Percentiles rank a stretch among this genome's conserved stretches.
Evolutionary conservation across 2,113 vertebrate species (phyloP).

Genomic region (Numenius arquata): DNA sequence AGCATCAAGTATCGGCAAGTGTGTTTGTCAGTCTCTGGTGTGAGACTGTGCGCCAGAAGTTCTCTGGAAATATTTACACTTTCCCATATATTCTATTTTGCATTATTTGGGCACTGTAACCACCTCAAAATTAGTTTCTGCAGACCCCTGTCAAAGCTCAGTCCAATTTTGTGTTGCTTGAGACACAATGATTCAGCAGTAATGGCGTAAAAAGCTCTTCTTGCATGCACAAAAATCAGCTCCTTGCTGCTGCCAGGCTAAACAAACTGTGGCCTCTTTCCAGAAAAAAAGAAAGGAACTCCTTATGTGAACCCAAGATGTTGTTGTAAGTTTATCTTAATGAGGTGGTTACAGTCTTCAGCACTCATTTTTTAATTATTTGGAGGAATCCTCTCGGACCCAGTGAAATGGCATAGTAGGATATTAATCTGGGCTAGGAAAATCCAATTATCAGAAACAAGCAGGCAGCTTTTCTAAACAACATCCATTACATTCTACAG

Average conservation of each 20-base stretch:
- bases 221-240: not conserved
- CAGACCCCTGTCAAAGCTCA: not conserved
- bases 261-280: slow-evolving; percentile 51
- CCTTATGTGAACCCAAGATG: slow-evolving; percentile 38
- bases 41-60: not conserved
- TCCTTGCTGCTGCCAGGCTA: not conserved
- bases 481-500: slow-evolving; percentile 32
- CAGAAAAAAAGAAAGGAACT: slow-evolving; percentile 35
- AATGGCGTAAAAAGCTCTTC: not conserved
- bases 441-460: slow-evolving; percentile 63
- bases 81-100: not conserved
- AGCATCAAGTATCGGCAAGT: not conserved
- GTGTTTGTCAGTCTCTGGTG: not conserved
- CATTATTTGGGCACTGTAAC: not conserved
- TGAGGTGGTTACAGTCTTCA: slow-evolving; percentile 31
- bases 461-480: slow-evolving; percentile 15
- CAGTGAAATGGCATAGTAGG: slow-evolving; percentile 11
- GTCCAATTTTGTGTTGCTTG: not conserved
- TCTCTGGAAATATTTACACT: not conserved
- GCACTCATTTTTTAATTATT: slow-evolving; percentile 49
- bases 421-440: slow-evolving; percentile 68
- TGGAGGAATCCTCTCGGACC: slow-evolving; percentile 33
- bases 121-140: not conserved
- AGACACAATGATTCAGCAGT: slow-evolving; percentile 35
- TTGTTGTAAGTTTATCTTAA: slow-evolving; percentile 60